A percentile compares a stretch with the other conserved stretches of the same genome.
phyloP scores from a whole-genome alignment of 1,140 invertebrate genomes.

The Lutraria rhynchaena region DNA sequence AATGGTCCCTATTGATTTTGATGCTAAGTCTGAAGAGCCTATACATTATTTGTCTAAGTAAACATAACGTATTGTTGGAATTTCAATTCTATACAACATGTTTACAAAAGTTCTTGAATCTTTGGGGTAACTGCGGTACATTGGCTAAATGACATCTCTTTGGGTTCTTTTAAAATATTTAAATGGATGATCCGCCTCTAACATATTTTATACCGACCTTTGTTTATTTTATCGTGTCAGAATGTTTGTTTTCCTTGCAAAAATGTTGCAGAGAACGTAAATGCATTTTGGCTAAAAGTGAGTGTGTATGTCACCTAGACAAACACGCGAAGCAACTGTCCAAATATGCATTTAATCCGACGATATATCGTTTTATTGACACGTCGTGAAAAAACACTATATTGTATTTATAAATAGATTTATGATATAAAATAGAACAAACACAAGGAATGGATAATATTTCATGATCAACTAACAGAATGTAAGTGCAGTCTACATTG shows the following conservation, averaged over 20 bases:
- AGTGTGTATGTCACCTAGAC: background rate
- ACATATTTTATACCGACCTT: background rate
- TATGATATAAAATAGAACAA: no score
- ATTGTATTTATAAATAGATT: no score
- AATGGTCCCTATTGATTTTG: background rate
- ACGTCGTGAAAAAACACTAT: no score
- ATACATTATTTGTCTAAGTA: conserved; percentile 18
- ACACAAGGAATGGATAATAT: no score
- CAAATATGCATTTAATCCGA: background rate
- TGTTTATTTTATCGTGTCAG: conserved; percentile 13
- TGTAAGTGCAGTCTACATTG: no score
- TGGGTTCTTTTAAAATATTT: conserved; percentile 16
- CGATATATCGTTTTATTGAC: no score
- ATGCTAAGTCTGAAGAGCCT: conserved; percentile 9
- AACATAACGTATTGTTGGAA: conserved; percentile 12
- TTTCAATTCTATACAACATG: background rate
- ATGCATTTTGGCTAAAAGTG: background rate
- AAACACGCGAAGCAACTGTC: background rate
- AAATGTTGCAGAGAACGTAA: background rate
- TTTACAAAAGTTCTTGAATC: conserved; percentile 6
- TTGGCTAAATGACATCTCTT: conserved; percentile 13
- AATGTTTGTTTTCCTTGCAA: background rate
- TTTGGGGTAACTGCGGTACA: conserved; percentile 28
- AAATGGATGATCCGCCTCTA: background rate
- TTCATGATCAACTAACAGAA: no score